A percentile compares a stretch with the other conserved stretches of the same genome.
These are phyloP conservation scores for Eupithecia subumbrata DNA, from an alignment of 2,888 invertebrate genomes.

Conservation along the genomic window DNA sequence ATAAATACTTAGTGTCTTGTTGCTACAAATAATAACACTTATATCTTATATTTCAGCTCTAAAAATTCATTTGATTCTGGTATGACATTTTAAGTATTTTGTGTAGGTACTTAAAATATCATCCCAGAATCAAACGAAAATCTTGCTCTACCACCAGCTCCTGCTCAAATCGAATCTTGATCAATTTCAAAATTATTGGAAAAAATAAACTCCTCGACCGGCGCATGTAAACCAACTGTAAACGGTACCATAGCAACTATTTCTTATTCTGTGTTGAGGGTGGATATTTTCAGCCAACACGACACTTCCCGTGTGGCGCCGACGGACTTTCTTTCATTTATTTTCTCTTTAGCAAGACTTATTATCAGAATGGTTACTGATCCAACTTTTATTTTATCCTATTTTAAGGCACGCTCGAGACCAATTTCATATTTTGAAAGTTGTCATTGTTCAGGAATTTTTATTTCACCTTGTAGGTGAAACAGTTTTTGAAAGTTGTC, in stretches of 20 bases:
- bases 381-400: background rate
- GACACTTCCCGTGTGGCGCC: conserved; percentile 62
- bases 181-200: background rate
- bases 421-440: background rate
- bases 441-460: too few species aligned
- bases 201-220: background rate
- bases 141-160: background rate
- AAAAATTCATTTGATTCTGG: too few species aligned
- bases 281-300: conserved; percentile 69
- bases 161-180: background rate
- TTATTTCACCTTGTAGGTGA: too few species aligned
- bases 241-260: conserved; percentile 21
- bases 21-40: too few species aligned
- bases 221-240: conserved; percentile 56
- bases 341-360: conserved; percentile 43
- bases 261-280: conserved; percentile 44
- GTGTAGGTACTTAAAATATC: background rate
- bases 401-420: background rate
- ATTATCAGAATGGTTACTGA: conserved; percentile 2
- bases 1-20: too few species aligned
- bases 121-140: background rate
- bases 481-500: too few species aligned
- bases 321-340: conserved; percentile 55
- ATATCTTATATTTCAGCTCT: too few species aligned
- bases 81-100: too few species aligned